Evolutionary conservation across 2,113 vertebrate genomes (phyloP), one percentile per base, ranked within the genome.

Genomic region (Campylorhamphus procurvoides): DNA sequence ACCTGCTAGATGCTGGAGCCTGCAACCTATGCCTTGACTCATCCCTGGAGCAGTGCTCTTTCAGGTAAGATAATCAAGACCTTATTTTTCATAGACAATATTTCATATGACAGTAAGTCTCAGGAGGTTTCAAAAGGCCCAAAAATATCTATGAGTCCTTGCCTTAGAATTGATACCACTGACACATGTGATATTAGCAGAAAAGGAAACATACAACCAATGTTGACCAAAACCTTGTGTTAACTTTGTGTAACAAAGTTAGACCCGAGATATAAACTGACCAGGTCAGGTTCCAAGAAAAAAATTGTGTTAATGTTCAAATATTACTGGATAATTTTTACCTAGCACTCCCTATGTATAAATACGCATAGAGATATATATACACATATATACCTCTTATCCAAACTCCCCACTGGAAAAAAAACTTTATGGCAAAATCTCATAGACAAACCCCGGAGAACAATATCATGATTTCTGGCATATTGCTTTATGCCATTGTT

Each of bases 21-120:
- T 94, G 94, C 79, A 96, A 96, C 84, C 22, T 68, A 90, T 96
- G 90, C 84, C 75, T 96, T 97, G 95, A 96, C 96, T 96, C 94
- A 96, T 95, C 90, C 92, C 94, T 39, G 75, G 6, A 96, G 93
- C 82, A 94, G 50, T 84, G 79, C 93, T 95, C 91, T 93, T 94
- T 73, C 88, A 94, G 90, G 95, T 72, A 93, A 91, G 93, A 96
- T 96, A 94, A 94, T 94, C 90, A 95, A 95, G 94, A 78, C 76
- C 27, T 92, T 89, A 63, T 52, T 96, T 96, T 96, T 90, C 83
- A 94, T 4, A 89, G 76, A 68, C 75, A 87, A 73, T 60, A 79
- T 22, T 79, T 90, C 82, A 83, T 68, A 39, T 56, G 76, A 83
- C 76, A 86, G 50, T 81, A 86, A 95, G 44, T 64, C 47, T 89